Evolutionary conservation across 2,113 vertebrate genomes (phyloP).

Genomic region (Plecturocebus donacophilus): DNA sequence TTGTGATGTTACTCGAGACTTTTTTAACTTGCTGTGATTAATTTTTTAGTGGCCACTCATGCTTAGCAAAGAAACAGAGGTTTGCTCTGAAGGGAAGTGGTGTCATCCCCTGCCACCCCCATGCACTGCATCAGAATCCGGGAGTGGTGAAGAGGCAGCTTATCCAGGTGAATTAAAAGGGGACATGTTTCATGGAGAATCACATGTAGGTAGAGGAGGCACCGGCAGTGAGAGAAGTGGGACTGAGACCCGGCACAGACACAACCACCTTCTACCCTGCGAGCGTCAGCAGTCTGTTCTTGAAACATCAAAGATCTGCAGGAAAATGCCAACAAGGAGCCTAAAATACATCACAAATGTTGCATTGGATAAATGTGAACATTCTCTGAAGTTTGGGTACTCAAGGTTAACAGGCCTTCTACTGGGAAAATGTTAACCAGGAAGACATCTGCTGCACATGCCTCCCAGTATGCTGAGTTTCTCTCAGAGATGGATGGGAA

Average conservation of each 20-base stretch:
- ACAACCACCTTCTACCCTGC: not conserved
- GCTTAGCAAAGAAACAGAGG: not conserved
- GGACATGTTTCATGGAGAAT: not conserved
- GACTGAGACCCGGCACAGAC: not conserved
- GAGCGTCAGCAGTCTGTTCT: not conserved
- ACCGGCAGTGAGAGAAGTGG: not conserved
- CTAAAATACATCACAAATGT: not conserved
- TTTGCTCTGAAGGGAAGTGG: not conserved
- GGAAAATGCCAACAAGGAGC: not conserved
- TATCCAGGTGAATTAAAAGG: not conserved
- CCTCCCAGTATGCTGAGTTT: not conserved
- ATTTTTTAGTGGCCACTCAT: not conserved
- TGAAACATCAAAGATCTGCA: not conserved
- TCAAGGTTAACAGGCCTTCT: not conserved
- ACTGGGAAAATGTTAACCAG: not conserved
- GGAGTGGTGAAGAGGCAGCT: not conserved
- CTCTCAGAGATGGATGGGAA: fast-evolving
- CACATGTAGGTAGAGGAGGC: not conserved
- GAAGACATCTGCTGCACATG: not conserved
- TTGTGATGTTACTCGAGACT: not conserved
- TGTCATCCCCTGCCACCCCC: not conserved
- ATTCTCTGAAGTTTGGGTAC: not conserved
- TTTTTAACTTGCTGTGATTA: not conserved
- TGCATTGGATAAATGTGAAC: not conserved
- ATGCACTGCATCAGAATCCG: too few relatives aligned